These are phyloP conservation scores for Centropus bengalensis DNA, from an alignment of 2,113 vertebrate species.

Conservation along the genomic window DNA sequence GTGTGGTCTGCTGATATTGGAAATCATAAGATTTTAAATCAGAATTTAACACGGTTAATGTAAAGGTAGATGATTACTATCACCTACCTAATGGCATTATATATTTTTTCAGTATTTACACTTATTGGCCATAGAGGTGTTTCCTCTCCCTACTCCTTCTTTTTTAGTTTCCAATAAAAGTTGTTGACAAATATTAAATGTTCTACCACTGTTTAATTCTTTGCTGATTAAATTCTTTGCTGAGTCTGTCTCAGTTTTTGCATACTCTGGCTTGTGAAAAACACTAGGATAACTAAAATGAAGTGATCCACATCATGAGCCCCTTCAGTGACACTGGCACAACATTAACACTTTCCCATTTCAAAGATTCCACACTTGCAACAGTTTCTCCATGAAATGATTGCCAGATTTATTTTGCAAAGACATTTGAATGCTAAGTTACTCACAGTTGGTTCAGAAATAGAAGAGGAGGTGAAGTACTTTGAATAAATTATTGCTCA, in stretches of 20 bases:
- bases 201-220: neutral
- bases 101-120: neutral
- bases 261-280: neutral
- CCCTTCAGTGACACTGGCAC: neutral
- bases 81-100: neutral
- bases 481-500: conserved; percentile 49
- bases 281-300: neutral
- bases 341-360: neutral
- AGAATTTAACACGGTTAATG: neutral
- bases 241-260: neutral
- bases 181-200: neutral
- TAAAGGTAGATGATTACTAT: neutral
- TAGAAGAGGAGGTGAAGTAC: conserved; percentile 24
- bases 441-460: conserved; percentile 35
- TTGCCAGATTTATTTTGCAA: conserved; percentile 30
- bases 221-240: neutral
- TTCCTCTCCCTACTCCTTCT: neutral
- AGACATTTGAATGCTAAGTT: conserved; percentile 18
- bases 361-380: neutral
- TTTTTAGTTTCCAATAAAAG: neutral
- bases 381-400: neutral
- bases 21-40: neutral
- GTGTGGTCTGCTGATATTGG: neutral
- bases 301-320: neutral
- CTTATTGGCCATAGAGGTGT: neutral